Evolutionary conservation across 2,888 invertebrate genomes (phyloP), one percentile per base, ranked within the genome.

Genomic region (Amiota communis): DNA sequence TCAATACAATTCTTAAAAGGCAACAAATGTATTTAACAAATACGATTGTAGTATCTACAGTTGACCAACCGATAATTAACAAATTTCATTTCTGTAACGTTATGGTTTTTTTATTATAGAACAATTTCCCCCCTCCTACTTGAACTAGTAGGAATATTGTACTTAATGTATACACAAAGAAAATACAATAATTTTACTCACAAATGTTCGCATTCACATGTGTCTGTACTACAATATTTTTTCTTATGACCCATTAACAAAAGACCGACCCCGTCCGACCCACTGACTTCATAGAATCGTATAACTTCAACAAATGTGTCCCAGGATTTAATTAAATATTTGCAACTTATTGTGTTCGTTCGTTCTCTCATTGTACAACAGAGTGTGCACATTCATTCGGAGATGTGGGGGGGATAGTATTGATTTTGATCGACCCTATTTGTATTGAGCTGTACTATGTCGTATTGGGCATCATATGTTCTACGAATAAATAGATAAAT

Each of bases 271-370:
- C 12, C 59, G 20, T 4, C 13, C 36, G 36, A 59, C 59, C 59
- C 57, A 6, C 36, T 36, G 23, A 36, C 36, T 36, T 36, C 36
- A 36, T 36, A 36, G 8, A 23, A 23, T 23, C 23, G 23, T 23
- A 36, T 36, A 36, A 15, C 59, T 20, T 20, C 15, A 12, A 59
- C 86, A 84, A 83, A 86, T 83, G 86, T 83, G 86, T 81, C 85
- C 85, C 77, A 86, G 83, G 86, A 83, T 83, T 83, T 83, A 83
- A 83, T 83, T 86, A 83, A 86, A 86, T 85, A 86, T 86, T 86
- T 83, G 84, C 17, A 59, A 59, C 15, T 15, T 59, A 59, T 17
- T 79, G 84, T 83, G 82, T 85, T 82, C 20, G 8, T 59, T 15
- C 6, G 59, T 79, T 83, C 84, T 56, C 36, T 51, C n/a, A 53